Conservation (phyloP, 2,797 vertebrate genomes). For the Carcharodon carcharias region DNA sequence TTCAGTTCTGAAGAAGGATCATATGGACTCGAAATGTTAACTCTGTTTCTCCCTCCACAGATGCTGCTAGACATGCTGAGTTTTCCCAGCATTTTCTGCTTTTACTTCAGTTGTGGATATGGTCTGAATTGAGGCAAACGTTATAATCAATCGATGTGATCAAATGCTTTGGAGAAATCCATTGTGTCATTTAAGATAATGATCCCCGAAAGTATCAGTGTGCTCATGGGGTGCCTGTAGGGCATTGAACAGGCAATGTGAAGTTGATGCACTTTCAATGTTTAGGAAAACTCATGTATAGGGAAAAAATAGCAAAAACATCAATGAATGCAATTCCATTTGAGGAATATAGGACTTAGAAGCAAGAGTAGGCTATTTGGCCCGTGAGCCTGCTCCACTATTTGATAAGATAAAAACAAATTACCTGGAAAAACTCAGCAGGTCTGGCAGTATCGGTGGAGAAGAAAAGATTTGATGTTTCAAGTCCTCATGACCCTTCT, state of each 20-base stretch:
- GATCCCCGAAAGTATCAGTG: not conserved
- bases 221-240: not conserved
- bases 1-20: no score
- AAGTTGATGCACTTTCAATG: not conserved
- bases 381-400: no score
- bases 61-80: no score
- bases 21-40: no score
- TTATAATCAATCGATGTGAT: not conserved
- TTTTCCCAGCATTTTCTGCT: no score
- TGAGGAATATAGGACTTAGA: not conserved
- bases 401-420: no score
- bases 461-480: no score
- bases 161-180: not conserved
- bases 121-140: not conserved
- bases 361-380: no score
- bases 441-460: no score
- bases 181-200: not conserved
- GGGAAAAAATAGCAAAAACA: not conserved
- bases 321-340: not conserved
- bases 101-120: not conserved
- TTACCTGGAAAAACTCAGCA: no score
- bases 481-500: no score
- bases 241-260: not conserved
- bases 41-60: no score
- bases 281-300: not conserved